Evolutionary conservation across 2,797 vertebrate species (phyloP).

Genomic region (Coranthus polyacanthus): DNA sequence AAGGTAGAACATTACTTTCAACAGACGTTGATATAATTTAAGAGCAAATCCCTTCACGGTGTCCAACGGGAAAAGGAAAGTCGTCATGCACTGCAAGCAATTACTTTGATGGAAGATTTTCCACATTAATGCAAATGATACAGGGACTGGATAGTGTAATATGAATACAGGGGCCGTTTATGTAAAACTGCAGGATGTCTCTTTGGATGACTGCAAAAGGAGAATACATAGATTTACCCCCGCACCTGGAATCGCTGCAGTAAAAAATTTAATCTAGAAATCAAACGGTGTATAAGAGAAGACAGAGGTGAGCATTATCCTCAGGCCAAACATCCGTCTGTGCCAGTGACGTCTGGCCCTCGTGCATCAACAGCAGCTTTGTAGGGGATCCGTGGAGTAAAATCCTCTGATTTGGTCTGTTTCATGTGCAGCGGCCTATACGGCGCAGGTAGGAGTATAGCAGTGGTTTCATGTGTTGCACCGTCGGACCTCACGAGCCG

Average conservation of each 20-base stretch:
- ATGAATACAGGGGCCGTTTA: slow-evolving; percentile 40
- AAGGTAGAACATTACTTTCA: slow-evolving; percentile 28
- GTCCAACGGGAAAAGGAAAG: slow-evolving; percentile 41
- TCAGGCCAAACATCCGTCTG: slow-evolving; percentile 42
- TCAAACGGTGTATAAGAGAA: slow-evolving; percentile 47
- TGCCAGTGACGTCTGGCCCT: slow-evolving; percentile 50
- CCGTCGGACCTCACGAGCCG: slow-evolving; percentile 25
- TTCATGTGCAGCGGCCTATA: slow-evolving; percentile 33
- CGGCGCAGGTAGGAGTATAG: slow-evolving; percentile 21
- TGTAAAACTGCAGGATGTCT: slow-evolving; percentile 41
- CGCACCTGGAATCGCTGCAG: slow-evolving; percentile 45
- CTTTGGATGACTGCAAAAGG: slow-evolving; percentile 52
- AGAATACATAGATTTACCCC: slow-evolving; percentile 39
- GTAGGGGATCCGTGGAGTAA: slow-evolving; percentile 42
- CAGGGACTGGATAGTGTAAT: slow-evolving; percentile 29
- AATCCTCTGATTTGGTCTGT: slow-evolving; percentile 53
- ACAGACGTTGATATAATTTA: slow-evolving; percentile 44
- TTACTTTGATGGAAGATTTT: slow-evolving; percentile 65
- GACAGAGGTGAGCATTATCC: slow-evolving; percentile 55
- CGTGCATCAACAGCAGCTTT: slow-evolving; percentile 63
- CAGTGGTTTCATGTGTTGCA: slow-evolving; percentile 7
- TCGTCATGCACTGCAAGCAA: slow-evolving; percentile 29
- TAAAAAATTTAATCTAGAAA: slow-evolving; percentile 46
- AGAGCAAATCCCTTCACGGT: slow-evolving; percentile 30
- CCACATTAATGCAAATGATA: slow-evolving; percentile 61